phyloP scores from a whole-genome alignment of 2,113 vertebrate species.

The Toxotes jaculatrix region DNA sequence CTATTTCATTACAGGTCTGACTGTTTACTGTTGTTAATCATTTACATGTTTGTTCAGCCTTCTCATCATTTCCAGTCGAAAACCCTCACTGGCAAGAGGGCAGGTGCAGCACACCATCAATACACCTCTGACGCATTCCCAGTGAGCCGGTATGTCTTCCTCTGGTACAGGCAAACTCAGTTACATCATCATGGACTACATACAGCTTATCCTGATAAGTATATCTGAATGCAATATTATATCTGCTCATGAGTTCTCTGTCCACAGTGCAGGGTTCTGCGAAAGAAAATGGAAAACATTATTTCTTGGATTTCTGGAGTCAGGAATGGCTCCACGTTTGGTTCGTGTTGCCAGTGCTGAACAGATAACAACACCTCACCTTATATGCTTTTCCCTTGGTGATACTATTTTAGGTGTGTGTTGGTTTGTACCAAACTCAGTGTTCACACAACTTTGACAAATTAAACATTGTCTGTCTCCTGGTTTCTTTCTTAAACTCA shows the following conservation, averaged over 20 bases:
- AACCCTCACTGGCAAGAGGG: slow-evolving; percentile 56
- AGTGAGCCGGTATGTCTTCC: rapidly evolving
- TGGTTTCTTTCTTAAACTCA: no score
- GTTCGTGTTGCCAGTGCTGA: no score
- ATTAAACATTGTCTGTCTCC: no score
- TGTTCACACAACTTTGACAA: no score
- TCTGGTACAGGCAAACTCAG: slow-evolving; percentile 13
- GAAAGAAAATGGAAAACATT: slow-evolving; percentile 23
- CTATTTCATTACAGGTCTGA: neutral
- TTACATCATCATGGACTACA: rapidly evolving
- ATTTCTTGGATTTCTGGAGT: neutral
- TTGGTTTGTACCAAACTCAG: no score
- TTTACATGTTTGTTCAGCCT: slow-evolving; percentile 12
- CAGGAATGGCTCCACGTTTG: no score
- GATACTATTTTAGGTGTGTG: no score
- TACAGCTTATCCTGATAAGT: rapidly evolving
- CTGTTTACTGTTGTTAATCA: slow-evolving; percentile 10
- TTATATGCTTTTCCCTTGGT: no score
- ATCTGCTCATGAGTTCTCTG: neutral
- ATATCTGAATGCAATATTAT: neutral
- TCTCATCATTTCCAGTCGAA: neutral
- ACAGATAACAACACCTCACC: no score
- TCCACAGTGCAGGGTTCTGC: slow-evolving; percentile 57
- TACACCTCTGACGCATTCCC: neutral
- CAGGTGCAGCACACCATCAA: slow-evolving; percentile 52